These are phyloP conservation scores for Columba livia DNA, from an alignment of 2,113 vertebrate genomes.

Conservation along the genomic window DNA sequence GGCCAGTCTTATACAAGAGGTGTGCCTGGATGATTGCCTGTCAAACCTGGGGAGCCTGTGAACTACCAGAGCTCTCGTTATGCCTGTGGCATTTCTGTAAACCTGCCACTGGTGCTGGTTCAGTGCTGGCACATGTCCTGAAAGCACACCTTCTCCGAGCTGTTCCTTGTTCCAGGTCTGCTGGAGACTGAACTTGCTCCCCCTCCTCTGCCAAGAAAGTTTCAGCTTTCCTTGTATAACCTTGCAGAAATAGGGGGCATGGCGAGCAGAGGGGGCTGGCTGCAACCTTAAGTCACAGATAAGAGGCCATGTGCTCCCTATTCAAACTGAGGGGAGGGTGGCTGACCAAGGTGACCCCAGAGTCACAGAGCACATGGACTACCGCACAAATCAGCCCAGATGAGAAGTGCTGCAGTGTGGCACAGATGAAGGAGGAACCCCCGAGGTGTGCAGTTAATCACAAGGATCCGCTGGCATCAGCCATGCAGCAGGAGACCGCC, in stretches of 20 bases:
- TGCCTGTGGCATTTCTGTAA: conserved; percentile 63
- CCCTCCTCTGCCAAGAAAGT: conserved; percentile 8
- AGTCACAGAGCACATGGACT: accelerated
- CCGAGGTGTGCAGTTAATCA: background rate
- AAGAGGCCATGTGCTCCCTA: accelerated
- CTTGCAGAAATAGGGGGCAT: background rate
- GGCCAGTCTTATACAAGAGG: conserved; percentile 50
- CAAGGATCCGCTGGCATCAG: background rate
- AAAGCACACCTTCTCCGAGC: conserved; percentile 55
- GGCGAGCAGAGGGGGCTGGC: background rate
- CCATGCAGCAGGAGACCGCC: background rate
- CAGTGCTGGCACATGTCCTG: conserved; percentile 43
- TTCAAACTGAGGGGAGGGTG: background rate
- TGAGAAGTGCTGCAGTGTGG: background rate
- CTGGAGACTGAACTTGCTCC: conserved; percentile 3
- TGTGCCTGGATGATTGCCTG: conserved; percentile 58
- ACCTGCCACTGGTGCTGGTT: conserved; percentile 39
- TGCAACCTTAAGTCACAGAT: background rate
- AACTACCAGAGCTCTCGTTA: conserved; percentile 54
- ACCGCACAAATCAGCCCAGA: background rate
- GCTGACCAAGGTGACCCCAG: background rate
- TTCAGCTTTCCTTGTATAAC: conserved; percentile 27
- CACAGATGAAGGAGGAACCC: background rate
- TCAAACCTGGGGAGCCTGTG: conserved; percentile 36
- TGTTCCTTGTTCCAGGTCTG: conserved; percentile 34